Base-by-base conservation (phyloP, 2,797 vertebrate genomes). In the Sebastes taczanowskii region DNA sequence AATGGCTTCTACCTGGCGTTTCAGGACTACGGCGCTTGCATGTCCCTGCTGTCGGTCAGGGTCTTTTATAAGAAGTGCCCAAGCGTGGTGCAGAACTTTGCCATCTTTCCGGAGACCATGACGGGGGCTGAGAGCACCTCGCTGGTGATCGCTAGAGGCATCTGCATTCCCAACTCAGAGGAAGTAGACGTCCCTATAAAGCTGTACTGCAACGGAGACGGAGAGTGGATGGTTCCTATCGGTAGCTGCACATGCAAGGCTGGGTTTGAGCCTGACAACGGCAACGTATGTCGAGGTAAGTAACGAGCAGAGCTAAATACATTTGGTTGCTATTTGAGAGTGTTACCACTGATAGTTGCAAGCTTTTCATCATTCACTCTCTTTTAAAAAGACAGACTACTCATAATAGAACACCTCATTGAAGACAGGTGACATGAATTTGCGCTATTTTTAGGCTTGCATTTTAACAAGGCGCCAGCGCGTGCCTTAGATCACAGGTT, bases 1-100 rank as follows among this genome's bases (percentile, higher is more conserved):
- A 98, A 97, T 23, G 98, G 98, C 77, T 99, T 99, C 95, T 99
- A 99, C 92, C 92, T 99, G 77, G 98, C 98, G 27, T 99, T 99
- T 89, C 98, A 99, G 95, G 98, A 99, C 95, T 99, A 99, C 0
- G 98, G 98, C 6, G 98, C 98, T 69, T 99, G 98, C 86, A 99
- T 99, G 98, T 99, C 98, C 76, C 95, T 99, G 86, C 96, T 99
- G 56, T 99, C 98, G 0, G 98, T 99, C 61, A 96, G 98, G 55
- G 98, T 99, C 78, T 99, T 99, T 95, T 99, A 98, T 88, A 99
- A 99, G 94, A 99, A 99, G 91, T 99, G 98, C 86, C 98, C 98
- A 13, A 99, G 97, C 0, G 97, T 99, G 81, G 98, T 99, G 78
- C 98, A 99, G 94, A 99, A 99, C 93, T 99, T 99, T 38, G 98